A percentile compares a stretch with the other conserved stretches of the same genome.
Evolutionary conservation across 2,888 invertebrate genomes (phyloP).

Genomic region (Stenolophus ochropezus): DNA sequence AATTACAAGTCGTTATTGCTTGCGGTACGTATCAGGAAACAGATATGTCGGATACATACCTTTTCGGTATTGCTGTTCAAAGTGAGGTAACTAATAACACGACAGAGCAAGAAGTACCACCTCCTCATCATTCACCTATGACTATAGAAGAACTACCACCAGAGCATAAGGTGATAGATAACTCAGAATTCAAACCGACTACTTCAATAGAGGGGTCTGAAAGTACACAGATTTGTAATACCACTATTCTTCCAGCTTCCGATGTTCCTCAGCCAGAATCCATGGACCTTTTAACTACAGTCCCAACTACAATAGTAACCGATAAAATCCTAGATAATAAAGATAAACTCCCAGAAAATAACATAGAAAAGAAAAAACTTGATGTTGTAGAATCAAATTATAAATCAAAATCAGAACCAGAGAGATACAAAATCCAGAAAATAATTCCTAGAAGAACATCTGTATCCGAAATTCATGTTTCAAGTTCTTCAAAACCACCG

Average conservation of each 20-base stretch:
- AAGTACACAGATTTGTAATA: neutral
- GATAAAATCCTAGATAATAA: neutral
- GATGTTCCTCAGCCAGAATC: conserved; percentile 1
- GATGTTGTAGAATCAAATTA: neutral
- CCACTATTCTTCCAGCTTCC: neutral
- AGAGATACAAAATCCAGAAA: neutral
- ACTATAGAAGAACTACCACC: neutral
- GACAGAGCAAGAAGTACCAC: neutral
- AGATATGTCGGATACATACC: conserved; percentile 18
- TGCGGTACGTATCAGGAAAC: conserved; percentile 19
- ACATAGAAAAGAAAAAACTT: neutral
- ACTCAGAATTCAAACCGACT: neutral
- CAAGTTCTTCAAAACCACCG: neutral
- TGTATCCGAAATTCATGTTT: neutral
- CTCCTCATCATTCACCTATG: neutral
- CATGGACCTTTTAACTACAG: conserved; percentile 4
- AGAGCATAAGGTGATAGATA: conserved; percentile 3
- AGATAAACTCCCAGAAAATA: neutral
- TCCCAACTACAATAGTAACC: neutral
- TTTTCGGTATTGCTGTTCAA: conserved; percentile 18
- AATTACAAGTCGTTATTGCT: conserved; percentile 38
- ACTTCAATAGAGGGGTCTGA: conserved; percentile 18
- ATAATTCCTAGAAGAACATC: neutral
- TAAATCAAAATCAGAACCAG: neutral
- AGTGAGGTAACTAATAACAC: conserved; percentile 26